Conservation (phyloP, 2,888 invertebrate species). For the Cosmia trapezina region DNA sequence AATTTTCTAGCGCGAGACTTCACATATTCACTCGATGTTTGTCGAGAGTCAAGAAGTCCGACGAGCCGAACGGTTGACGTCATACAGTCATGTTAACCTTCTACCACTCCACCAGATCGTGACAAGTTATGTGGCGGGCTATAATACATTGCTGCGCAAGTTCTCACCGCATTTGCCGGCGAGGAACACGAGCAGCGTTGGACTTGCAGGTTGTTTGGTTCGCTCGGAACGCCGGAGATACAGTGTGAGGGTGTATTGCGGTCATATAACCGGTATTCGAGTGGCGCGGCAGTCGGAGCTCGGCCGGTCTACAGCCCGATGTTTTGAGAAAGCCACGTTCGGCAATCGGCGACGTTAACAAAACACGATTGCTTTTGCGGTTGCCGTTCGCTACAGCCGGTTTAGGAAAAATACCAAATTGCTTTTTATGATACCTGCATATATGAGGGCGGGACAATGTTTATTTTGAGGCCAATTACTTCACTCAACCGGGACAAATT, state of each 20-base stretch:
- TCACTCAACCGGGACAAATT: conserved; percentile 52
- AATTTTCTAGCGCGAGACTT: conserved; percentile 85
- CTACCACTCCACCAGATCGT: conserved; percentile 74
- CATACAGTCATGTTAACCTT: conserved; percentile 86
- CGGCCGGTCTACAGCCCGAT: conserved; percentile 83
- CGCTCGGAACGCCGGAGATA: conserved; percentile 70
- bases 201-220: conserved; percentile 68
- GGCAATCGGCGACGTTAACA: conserved; percentile 84
- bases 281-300: conserved; percentile 84
- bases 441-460: conserved; percentile 41
- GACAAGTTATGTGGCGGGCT: conserved; percentile 62
- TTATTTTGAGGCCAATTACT: conserved; percentile 58
- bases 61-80: conserved; percentile 90
- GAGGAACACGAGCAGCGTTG: conserved; percentile 75
- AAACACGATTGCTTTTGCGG: conserved; percentile 85
- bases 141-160: conserved; percentile 76
- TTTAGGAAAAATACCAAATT: conserved; percentile 73
- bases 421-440: conserved; percentile 68
- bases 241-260: conserved; percentile 86
- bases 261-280: conserved; percentile 90
- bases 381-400: conserved; percentile 77
- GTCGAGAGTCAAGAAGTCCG: conserved; percentile 88
- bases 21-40: conserved; percentile 82
- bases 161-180: conserved; percentile 50
- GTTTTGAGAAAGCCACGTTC: conserved; percentile 89